Conservation (phyloP, 2,888 invertebrate genomes). For the Lapara coniferarum region DNA sequence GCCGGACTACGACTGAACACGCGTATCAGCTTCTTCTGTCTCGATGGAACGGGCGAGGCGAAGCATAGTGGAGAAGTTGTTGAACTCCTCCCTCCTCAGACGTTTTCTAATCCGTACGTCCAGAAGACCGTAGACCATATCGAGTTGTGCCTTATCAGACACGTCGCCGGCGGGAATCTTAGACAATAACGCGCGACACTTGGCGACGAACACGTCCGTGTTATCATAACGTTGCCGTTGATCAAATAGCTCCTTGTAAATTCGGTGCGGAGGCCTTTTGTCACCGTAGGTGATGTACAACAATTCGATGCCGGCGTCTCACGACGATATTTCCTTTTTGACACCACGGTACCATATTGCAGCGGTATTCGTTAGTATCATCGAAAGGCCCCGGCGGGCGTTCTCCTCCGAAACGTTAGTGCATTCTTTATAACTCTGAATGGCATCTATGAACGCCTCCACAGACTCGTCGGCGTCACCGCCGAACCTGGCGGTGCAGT, state of each 20-base stretch:
- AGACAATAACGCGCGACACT: background rate
- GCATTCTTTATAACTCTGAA: background rate
- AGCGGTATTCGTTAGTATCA: background rate
- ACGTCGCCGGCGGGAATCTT: background rate
- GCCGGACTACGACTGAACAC: background rate
- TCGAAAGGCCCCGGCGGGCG: background rate
- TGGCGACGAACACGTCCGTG: background rate
- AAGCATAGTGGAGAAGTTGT: background rate
- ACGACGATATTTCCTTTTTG: background rate
- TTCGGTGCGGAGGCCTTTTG: background rate
- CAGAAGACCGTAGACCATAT: background rate
- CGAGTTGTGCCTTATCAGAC: background rate
- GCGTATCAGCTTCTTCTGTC: background rate
- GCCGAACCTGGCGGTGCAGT: background rate
- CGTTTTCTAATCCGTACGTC: background rate
- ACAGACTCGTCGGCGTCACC: background rate
- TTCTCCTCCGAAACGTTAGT: background rate
- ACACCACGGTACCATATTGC: background rate
- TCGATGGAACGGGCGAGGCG: conserved; percentile 6
- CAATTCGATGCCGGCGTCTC: background rate
- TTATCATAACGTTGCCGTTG: background rate
- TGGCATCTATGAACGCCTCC: background rate
- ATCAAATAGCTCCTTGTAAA: background rate
- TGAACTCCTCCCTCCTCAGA: background rate
- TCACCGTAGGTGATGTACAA: background rate